Conservation (phyloP, 2,113 vertebrate genomes). For the Hystrix brachyura region DNA sequence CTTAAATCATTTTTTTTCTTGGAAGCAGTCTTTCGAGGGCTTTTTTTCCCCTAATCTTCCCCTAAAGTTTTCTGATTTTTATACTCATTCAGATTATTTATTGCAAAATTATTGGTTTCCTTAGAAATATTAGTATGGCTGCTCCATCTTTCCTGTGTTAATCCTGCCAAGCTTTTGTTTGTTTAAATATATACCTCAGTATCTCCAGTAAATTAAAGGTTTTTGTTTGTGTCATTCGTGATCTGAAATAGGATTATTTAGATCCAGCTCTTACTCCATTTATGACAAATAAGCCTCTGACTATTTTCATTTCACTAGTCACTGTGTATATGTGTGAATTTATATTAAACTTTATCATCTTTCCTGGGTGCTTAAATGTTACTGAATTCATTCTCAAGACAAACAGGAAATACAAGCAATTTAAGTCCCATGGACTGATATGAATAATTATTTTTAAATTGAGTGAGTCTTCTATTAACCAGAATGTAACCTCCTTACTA, state of each 20-base stretch:
- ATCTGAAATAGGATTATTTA: background rate
- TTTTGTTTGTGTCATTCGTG: background rate
- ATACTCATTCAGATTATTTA: background rate
- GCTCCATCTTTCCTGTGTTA: conserved; percentile 17
- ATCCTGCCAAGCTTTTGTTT: background rate
- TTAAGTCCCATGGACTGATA: background rate
- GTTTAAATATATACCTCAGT: conserved; percentile 2
- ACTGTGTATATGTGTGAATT: background rate
- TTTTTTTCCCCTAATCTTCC: background rate
- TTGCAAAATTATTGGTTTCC: conserved; percentile 23
- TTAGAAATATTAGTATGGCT: background rate
- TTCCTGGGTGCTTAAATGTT: background rate
- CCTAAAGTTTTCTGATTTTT: conserved; percentile 53
- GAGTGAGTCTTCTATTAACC: conserved; percentile 29
- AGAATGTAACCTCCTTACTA: background rate
- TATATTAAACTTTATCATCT: conserved; percentile 17
- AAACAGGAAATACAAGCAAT: conserved; percentile 48
- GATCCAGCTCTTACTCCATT: background rate
- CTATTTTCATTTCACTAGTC: background rate
- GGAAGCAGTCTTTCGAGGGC: background rate
- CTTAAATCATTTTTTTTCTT: conserved; percentile 20
- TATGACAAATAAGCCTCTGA: conserved; percentile 24
- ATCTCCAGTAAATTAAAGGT: conserved; percentile 12
- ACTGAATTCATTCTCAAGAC: conserved; percentile 41
- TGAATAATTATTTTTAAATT: conserved; percentile 55